Evolutionary conservation across 2,797 vertebrate species (phyloP).

Genomic region (Enteromius radiatus): DNA sequence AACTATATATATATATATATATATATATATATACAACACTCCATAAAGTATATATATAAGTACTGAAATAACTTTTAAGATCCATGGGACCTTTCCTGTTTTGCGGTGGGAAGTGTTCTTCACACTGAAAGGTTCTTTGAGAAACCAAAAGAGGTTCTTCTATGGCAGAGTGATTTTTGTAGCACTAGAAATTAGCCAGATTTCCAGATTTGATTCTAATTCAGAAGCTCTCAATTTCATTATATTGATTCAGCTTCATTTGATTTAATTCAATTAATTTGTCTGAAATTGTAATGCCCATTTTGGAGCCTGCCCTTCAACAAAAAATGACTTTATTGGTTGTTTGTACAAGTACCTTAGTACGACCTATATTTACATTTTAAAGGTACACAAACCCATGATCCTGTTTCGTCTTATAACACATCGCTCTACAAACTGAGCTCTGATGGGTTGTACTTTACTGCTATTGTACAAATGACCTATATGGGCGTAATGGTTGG

Average conservation of each 20-base stretch:
- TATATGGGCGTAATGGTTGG: no score
- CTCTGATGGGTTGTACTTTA: no score
- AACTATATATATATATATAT: no score
- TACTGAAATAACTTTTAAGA: background rate
- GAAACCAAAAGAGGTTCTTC: background rate
- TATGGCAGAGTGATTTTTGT: background rate
- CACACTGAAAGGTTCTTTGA: background rate
- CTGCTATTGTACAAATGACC: no score
- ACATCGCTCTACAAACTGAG: no score
- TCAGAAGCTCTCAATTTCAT: background rate
- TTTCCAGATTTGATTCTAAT: background rate
- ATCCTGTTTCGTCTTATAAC: no score
- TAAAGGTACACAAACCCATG: no score
- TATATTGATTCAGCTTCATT: background rate
- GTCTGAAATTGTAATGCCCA: background rate
- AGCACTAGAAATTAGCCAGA: background rate
- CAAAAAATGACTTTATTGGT: no score
- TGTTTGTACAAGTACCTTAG: no score
- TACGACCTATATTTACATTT: no score
- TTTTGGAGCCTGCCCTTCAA: no score
- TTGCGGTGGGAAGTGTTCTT: background rate
- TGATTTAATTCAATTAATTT: background rate
- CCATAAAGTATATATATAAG: background rate
- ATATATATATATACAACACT: no score
- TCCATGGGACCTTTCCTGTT: background rate